A percentile compares a stretch with the other conserved stretches of the same genome.
These are phyloP conservation scores for Charina bottae DNA, from an alignment of 2,113 vertebrate genomes.

Conservation along the genomic window DNA sequence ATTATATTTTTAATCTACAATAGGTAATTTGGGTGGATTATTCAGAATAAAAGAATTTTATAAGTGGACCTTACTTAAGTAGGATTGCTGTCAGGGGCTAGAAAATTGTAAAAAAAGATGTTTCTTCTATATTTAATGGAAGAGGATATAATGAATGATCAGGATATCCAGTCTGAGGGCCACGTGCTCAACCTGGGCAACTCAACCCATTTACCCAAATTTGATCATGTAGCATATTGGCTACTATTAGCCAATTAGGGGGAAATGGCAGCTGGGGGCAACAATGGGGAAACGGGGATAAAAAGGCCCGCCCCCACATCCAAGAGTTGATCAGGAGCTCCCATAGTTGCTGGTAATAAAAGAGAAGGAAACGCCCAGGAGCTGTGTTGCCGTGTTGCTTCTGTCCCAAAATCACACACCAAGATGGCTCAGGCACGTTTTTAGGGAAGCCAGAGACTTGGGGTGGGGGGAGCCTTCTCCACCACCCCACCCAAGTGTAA, in stretches of 20 bases:
- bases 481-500: neutral
- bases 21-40: neutral
- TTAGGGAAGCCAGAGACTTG: neutral
- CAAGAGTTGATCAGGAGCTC: neutral
- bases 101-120: neutral
- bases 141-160: neutral
- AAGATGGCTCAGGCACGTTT: neutral
- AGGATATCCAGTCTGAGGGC: neutral
- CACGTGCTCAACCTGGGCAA: too few species aligned
- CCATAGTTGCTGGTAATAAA: neutral
- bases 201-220: neutral
- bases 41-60: neutral
- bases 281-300: neutral
- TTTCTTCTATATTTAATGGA: neutral
- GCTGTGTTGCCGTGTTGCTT: neutral
- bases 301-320: neutral
- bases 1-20: neutral
- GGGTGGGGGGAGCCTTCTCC: neutral
- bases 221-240: neutral
- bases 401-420: neutral
- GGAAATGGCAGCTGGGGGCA: neutral
- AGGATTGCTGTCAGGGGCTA: neutral
- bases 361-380: neutral
- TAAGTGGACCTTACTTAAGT: neutral
- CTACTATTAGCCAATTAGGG: neutral